A percentile compares a stretch with the other conserved stretches of the same genome.
Evolutionary conservation across 2,797 vertebrate species (phyloP).

Genomic region (Sphenodon punctatus): DNA sequence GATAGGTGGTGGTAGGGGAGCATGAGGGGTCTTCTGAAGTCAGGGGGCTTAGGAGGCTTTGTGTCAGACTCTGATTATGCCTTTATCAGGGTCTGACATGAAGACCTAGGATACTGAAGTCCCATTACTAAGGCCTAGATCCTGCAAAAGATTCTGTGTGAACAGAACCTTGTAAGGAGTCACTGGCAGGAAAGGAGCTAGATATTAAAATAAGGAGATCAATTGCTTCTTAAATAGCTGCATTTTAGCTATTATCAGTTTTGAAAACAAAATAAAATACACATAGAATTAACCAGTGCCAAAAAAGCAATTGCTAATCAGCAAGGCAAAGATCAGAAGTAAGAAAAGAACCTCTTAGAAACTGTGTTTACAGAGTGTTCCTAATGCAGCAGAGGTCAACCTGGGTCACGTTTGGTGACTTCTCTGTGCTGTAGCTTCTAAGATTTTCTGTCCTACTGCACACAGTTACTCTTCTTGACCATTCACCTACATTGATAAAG

Average conservation of each 20-base stretch:
- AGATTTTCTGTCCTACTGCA: accelerated
- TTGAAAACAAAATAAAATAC: background rate
- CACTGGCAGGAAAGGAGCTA: background rate
- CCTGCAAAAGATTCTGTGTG: background rate
- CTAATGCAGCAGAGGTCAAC: background rate
- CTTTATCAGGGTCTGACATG: too few species aligned
- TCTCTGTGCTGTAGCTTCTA: accelerated
- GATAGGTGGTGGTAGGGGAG: too few species aligned
- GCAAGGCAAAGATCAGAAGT: too few species aligned
- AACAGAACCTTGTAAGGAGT: background rate
- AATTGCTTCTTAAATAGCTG: background rate
- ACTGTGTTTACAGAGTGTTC: accelerated
- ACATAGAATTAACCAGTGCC: background rate
- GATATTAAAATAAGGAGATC: background rate
- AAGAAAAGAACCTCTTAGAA: too few species aligned
- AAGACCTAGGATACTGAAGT: too few species aligned
- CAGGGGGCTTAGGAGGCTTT: too few species aligned
- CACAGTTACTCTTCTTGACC: accelerated
- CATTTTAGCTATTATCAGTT: background rate
- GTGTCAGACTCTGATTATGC: too few species aligned
- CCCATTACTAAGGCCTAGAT: background rate
- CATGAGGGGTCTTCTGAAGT: too few species aligned
- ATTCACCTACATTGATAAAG: background rate
- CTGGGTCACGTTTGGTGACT: background rate
- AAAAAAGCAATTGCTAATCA: background rate